Conservation (phyloP, 1,140 invertebrate genomes). For the Telenomus remus region DNA sequence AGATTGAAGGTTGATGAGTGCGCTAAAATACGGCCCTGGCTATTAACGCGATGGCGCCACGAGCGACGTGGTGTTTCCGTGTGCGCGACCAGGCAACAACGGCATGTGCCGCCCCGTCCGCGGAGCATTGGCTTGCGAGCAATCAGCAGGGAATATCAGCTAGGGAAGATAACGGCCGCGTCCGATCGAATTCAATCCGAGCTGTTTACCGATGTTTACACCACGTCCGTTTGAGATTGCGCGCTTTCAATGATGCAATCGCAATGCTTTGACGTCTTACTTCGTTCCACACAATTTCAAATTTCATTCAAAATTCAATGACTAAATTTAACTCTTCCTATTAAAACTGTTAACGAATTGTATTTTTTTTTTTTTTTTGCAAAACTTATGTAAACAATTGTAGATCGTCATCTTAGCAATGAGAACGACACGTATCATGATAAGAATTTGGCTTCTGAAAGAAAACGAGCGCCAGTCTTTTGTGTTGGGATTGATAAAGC, state of each 20-base stretch:
- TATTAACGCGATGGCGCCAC: conserved; percentile 47
- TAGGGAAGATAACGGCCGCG: conserved; percentile 6
- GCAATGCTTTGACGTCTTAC: conserved; percentile 14
- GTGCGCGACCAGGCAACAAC: conserved; percentile 47
- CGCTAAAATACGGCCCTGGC: conserved; percentile 16
- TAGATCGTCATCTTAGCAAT: not conserved
- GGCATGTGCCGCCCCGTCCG: conserved; percentile 46
- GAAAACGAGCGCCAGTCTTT: conserved; percentile 22
- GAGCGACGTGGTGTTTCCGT: conserved; percentile 32
- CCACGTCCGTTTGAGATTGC: conserved; percentile 10
- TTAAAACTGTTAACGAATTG: too few species aligned
- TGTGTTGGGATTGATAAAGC: conserved; percentile 43
- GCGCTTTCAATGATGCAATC: conserved; percentile 20
- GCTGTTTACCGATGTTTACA: conserved; percentile 29
- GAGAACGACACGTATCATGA: not conserved
- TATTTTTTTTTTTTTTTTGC: too few species aligned
- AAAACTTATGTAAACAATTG: too few species aligned
- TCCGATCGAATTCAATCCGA: conserved; percentile 21
- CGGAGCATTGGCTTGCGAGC: conserved; percentile 38
- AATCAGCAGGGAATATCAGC: conserved; percentile 36
- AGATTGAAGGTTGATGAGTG: not conserved
- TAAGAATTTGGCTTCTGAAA: not conserved
- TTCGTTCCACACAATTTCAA: not conserved
- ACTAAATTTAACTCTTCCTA: too few species aligned
- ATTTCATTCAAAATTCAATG: not conserved